Evolutionary conservation across 2,113 vertebrate species (phyloP).

Genomic region (Acrocephalus kingi): DNA sequence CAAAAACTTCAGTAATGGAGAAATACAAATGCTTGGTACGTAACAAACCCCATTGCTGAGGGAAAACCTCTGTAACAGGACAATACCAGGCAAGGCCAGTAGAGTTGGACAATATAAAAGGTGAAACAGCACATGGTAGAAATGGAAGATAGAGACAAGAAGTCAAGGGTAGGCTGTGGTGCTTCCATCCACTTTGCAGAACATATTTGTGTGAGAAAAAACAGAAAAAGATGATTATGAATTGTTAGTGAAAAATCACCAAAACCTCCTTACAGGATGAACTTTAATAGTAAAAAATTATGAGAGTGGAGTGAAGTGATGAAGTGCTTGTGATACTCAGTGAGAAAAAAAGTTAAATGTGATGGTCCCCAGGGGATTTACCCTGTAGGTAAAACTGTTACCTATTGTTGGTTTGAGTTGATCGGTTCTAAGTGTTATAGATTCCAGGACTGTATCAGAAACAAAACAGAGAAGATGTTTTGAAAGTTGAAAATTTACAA

Average conservation of each 20-base stretch:
- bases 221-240: neutral
- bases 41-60: neutral
- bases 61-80: neutral
- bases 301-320: neutral
- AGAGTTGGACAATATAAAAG: neutral
- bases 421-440: constrained; percentile 22
- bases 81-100: neutral
- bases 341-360: neutral
- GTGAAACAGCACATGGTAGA: neutral
- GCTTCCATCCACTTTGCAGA: neutral
- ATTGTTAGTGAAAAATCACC: neutral
- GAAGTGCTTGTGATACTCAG: neutral
- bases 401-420: constrained; percentile 9
- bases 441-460: constrained; percentile 14
- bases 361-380: neutral
- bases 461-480: neutral
- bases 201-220: neutral
- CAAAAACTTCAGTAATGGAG: neutral
- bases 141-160: neutral
- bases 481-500: neutral
- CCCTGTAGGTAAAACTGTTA: neutral
- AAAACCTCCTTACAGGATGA: neutral
- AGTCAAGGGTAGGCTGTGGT: neutral
- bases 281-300: neutral
- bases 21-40: neutral